Base-by-base conservation (phyloP, 2,797 vertebrate genomes). In the Podarcis siculus region DNA sequence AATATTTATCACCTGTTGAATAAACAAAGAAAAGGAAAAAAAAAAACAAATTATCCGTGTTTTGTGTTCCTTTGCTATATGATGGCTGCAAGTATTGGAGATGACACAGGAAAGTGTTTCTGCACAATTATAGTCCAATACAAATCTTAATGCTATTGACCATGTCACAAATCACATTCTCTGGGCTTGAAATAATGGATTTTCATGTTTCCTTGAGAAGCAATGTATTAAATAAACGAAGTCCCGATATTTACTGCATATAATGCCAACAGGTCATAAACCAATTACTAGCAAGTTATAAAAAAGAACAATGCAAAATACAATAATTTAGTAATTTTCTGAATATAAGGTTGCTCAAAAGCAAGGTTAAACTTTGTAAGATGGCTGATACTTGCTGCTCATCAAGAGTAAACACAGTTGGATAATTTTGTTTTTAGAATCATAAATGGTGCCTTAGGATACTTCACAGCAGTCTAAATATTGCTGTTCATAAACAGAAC, bases 391-490 rank as follows among this genome's bases (percentile, higher is more conserved):
- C n/a, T 90, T 88, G 42, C 37, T 87, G 58, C 85, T 90, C 67
- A 90, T 82, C 2, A 93, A 55, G 61, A 95, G 17, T 93, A 69
- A 82, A 87, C 39, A 79, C 81, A 90, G 35, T 69, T 85, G 19
- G 15, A 55, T 93, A 92, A 83, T 90, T 88, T 87, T 92, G 8
- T 82, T 91, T 92, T 85, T 90, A 81, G n/a, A 86, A 82, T 35
- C n/a, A 75, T 93, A 93, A 72, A 91, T 91, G 73, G 2, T 80
- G 27, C 89, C 92, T 85, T 86, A 94, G 77, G 93, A 82, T 86
- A 92, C 87, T 95, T 95, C 85, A 81, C 91, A 96, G 76, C 89
- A 95, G 90, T 94, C 89, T 90, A 96, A 96, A 96, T 93, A 95
- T 92, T 90, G 85, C 66, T 92, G 86, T 90, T 95, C 72, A 78